phyloP scores from a whole-genome alignment of 2,113 vertebrate species.

The Paralichthys olivaceus region DNA sequence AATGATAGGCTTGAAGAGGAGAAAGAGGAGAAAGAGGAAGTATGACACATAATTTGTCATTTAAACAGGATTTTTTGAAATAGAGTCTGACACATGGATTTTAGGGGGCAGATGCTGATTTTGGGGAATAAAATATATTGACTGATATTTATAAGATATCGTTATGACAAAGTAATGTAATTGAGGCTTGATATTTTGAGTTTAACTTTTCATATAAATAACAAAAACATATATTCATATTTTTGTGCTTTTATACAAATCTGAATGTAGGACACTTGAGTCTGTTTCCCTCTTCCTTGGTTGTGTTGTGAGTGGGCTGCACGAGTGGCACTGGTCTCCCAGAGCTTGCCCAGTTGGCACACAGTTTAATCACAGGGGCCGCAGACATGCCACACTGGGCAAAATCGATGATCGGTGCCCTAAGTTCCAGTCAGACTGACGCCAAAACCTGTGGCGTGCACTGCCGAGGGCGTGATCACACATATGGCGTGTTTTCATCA shows the following conservation, averaged over 20 bases:
- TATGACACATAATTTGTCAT: constrained; percentile 13
- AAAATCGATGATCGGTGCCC: constrained; percentile 48
- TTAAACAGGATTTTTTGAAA: constrained; percentile 14
- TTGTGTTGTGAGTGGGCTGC: background rate
- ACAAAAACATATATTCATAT: no score
- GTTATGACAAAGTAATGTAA: no score
- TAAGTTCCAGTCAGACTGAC: constrained; percentile 24
- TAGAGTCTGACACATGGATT: background rate
- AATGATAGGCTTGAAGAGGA: background rate
- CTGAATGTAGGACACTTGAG: no score
- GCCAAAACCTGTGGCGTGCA: constrained; percentile 19
- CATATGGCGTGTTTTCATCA: constrained; percentile 25
- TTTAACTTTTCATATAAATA: no score
- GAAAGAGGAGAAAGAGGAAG: background rate
- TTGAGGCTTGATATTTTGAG: no score
- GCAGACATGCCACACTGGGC: constrained; percentile 40
- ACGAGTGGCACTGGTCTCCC: constrained; percentile 9
- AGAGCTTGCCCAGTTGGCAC: constrained; percentile 49
- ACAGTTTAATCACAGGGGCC: constrained; percentile 36
- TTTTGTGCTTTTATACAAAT: no score
- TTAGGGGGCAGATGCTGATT: no score
- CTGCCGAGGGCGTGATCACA: constrained; percentile 58
- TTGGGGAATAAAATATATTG: no score
- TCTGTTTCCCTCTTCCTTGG: no score
- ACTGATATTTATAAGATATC: no score